These are phyloP conservation scores for Hedya salicella DNA, from an alignment of 2,888 invertebrate genomes.

Conservation along the genomic window DNA sequence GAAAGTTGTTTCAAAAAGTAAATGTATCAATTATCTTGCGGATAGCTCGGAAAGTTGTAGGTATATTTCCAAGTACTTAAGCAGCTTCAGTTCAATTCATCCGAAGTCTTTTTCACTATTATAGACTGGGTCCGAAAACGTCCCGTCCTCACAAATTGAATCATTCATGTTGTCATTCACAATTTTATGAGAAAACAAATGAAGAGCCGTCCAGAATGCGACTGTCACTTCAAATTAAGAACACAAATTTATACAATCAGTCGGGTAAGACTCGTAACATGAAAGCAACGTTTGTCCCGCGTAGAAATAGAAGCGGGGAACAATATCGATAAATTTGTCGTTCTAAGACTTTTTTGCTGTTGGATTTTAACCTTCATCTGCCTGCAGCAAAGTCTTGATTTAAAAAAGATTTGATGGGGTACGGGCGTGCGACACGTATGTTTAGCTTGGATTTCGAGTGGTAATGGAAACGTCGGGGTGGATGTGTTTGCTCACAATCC, in stretches of 20 bases:
- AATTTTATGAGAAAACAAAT: conserved; percentile 41
- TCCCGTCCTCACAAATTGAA: conserved; percentile 30
- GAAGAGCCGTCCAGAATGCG: not conserved
- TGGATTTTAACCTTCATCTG: not conserved
- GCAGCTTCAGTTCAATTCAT: too few species aligned
- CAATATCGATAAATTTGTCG: conserved; percentile 1
- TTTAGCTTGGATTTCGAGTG: not conserved
- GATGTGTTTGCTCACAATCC: conserved; percentile 28
- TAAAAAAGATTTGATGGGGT: not conserved
- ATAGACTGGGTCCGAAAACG: conserved; percentile 15
- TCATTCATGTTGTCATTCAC: conserved; percentile 41
- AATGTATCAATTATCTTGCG: too few species aligned
- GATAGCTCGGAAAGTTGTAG: too few species aligned
- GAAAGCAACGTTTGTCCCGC: conserved; percentile 8
- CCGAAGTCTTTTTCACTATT: conserved; percentile 20
- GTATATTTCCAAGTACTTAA: too few species aligned
- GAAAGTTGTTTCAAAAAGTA: too few species aligned
- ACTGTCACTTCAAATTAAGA: conserved; percentile 30
- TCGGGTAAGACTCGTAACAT: not conserved
- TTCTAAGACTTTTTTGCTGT: not conserved
- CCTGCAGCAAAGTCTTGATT: not conserved
- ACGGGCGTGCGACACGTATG: not conserved
- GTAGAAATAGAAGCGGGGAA: not conserved
- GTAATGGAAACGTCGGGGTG: conserved; percentile 27
- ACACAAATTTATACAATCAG: conserved; percentile 6